Conservation (phyloP, 2,888 invertebrate species). For the Nomada goodeniana region DNA sequence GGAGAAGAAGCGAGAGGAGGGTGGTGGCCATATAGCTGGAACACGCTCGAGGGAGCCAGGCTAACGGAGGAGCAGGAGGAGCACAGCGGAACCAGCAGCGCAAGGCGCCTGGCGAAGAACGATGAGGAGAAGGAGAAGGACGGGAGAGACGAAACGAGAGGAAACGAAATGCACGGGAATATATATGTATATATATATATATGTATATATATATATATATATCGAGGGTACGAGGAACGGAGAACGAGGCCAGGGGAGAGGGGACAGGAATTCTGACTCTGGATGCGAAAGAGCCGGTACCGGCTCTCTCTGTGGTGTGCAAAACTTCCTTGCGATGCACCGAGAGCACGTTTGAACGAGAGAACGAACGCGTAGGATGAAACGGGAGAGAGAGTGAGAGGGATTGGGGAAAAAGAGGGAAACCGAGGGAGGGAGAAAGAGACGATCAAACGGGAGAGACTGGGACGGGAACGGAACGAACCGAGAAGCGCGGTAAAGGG, state of each 20-base stretch:
- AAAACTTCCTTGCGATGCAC: constrained; percentile 77
- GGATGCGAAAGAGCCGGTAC: constrained; percentile 72
- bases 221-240: constrained; percentile 70
- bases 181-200: constrained; percentile 74
- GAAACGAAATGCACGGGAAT: constrained; percentile 76
- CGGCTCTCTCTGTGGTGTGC: constrained; percentile 76
- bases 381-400: constrained; percentile 4
- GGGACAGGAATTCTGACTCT: constrained; percentile 72
- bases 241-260: constrained; percentile 67
- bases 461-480: constrained; percentile 27
- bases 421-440: constrained; percentile 12
- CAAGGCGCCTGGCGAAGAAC: constrained; percentile 10
- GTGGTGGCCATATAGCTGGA: constrained; percentile 52
- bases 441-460: neutral
- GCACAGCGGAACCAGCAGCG: constrained; percentile 28
- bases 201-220: constrained; percentile 72
- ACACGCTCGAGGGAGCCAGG: constrained; percentile 59
- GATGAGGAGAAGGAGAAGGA: constrained; percentile 32
- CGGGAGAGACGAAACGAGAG: constrained; percentile 66
- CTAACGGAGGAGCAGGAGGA: constrained; percentile 41
- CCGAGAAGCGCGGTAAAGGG: constrained; percentile 24
- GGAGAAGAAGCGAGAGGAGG: constrained; percentile 54
- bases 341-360: constrained; percentile 54
- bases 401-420: constrained; percentile 4
- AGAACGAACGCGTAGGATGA: constrained; percentile 3